Evolutionary conservation across 1,140 invertebrate species (phyloP).

Genomic region (Phymorhynchus buccinoides): DNA sequence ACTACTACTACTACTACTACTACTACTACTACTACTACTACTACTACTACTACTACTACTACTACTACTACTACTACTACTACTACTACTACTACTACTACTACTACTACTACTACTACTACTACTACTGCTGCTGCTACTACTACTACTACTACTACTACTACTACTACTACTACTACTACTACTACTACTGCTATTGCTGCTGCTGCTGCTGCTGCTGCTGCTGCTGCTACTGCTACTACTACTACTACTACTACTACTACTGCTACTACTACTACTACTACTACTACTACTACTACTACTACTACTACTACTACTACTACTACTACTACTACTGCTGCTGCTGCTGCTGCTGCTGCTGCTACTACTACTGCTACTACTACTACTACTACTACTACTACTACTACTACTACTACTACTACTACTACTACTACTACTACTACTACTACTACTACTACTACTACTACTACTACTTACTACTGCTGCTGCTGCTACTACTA

Average conservation of each 20-base stretch:
- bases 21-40: conserved; percentile 13
- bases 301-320: conserved; percentile 16
- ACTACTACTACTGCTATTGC: too few species aligned
- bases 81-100: not conserved
- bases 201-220: too few species aligned
- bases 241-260: not conserved
- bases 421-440: conserved; percentile 15
- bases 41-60: not conserved
- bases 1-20: conserved; percentile 16
- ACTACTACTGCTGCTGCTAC: not conserved
- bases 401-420: conserved; percentile 16
- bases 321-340: conserved; percentile 4
- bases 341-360: not conserved
- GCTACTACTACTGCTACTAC: conserved; percentile 9
- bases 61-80: not conserved
- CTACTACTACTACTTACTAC: too few species aligned
- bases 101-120: not conserved
- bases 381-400: conserved; percentile 17
- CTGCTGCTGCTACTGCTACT: too few species aligned
- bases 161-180: not conserved
- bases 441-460: conserved; percentile 17
- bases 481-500: not conserved
- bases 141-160: not conserved
- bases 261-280: conserved; percentile 3
- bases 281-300: conserved; percentile 13